These are phyloP conservation scores for Ophioninae sp. DNA, from an alignment of 2,888 invertebrate species.

Conservation along the genomic window DNA sequence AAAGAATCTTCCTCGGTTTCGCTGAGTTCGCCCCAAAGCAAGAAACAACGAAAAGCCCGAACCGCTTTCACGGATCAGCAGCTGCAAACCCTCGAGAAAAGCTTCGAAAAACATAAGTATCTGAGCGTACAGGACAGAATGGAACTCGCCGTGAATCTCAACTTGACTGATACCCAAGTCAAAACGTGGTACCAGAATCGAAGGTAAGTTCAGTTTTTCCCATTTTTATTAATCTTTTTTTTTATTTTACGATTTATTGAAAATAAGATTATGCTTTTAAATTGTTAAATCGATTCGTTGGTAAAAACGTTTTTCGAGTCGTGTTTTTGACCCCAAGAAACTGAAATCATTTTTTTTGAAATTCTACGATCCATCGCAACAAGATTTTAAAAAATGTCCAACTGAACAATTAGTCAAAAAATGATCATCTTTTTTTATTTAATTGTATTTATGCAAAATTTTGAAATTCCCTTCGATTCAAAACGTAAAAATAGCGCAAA, in stretches of 20 bases:
- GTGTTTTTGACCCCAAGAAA: not conserved
- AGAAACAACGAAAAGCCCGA: constrained; percentile 97
- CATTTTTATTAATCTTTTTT: not conserved
- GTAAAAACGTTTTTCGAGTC: not conserved
- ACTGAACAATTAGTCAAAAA: not conserved
- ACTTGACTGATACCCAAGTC: constrained; percentile 99
- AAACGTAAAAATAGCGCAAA: no score
- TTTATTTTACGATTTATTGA: not conserved
- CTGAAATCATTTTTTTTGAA: not conserved
- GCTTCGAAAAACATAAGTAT: constrained; percentile 98
- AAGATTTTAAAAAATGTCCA: not conserved
- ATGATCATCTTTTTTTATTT: no score
- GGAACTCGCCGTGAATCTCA: constrained; percentile 97
- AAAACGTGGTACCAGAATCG: constrained; percentile 99
- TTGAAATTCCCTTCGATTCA: no score
- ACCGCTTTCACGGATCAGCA: constrained; percentile 99
- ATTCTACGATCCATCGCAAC: not conserved
- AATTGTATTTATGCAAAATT: no score
- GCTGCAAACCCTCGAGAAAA: constrained; percentile 96
- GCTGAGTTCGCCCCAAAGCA: constrained; percentile 85
- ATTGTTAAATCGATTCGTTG: not conserved
- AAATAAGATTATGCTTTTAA: not conserved
- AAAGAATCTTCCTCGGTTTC: constrained; percentile 84
- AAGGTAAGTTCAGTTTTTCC: constrained; percentile 85
- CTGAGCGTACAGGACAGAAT: constrained; percentile 98